Conservation (phyloP, 2,797 vertebrate genomes). For the Margarornis squamiger region DNA sequence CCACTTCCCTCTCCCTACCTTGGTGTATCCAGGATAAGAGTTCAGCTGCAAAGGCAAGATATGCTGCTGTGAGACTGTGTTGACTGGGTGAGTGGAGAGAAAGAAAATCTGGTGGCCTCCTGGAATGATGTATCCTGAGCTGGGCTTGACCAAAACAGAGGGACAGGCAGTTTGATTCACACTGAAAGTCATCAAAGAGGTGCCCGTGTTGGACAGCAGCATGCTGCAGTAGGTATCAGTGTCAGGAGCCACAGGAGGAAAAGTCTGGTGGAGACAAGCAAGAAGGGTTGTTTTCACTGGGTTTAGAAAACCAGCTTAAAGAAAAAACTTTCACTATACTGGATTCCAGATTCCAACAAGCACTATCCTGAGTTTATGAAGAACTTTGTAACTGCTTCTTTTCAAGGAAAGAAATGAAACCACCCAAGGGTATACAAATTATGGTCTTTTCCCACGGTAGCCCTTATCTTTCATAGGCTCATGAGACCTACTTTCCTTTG, state of each 20-base stretch:
- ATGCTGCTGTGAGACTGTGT: slow-evolving; percentile 72
- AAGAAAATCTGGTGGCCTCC: slow-evolving; percentile 86
- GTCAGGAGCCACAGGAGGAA: slow-evolving; percentile 77
- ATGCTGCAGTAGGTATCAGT: slow-evolving; percentile 77
- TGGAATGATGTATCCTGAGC: slow-evolving; percentile 80
- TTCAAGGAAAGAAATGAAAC: not conserved
- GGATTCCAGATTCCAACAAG: not conserved
- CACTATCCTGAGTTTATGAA: not conserved
- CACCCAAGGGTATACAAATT: not conserved
- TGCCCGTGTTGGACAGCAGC: slow-evolving; percentile 84
- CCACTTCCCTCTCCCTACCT: slow-evolving; percentile 76
- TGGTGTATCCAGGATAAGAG: slow-evolving; percentile 74
- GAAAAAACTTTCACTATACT: not conserved
- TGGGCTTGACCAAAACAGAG: slow-evolving; percentile 78
- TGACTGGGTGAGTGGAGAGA: slow-evolving; percentile 78
- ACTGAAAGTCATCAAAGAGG: slow-evolving; percentile 81
- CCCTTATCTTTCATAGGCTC: not conserved
- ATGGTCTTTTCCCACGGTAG: not conserved
- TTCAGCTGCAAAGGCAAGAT: slow-evolving; percentile 84
- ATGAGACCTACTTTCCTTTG: not conserved
- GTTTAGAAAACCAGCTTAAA: not conserved
- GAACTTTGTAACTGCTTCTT: not conserved
- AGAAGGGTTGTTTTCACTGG: not conserved
- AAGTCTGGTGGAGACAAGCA: slow-evolving; percentile 76
- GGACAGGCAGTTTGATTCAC: slow-evolving; percentile 70